Conservation (phyloP, 1,140 invertebrate genomes). For the Dryas iulia region DNA sequence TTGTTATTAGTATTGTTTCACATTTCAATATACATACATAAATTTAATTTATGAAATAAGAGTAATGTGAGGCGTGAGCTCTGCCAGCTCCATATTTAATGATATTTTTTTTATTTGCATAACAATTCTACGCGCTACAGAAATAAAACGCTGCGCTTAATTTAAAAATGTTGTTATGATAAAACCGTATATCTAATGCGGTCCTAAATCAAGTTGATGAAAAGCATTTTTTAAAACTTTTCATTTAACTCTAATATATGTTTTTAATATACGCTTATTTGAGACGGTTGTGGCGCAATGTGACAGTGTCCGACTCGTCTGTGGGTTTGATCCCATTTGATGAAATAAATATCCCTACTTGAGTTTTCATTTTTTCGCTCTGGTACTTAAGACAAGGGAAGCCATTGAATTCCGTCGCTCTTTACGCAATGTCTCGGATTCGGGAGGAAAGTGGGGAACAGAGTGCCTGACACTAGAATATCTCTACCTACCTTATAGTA, state of each 20-base stretch:
- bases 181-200: neutral
- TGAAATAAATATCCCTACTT: no score
- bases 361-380: no score
- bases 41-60: neutral
- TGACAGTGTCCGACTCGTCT: no score
- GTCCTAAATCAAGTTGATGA: neutral
- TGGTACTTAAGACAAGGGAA: no score
- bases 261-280: neutral
- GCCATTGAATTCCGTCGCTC: no score
- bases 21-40: neutral
- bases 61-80: neutral
- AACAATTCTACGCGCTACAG: neutral
- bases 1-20: no score
- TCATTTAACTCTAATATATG: neutral
- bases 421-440: no score
- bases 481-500: no score
- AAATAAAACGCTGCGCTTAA: neutral
- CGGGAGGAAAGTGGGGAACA: no score
- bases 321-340: no score
- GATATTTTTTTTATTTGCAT: conserved; percentile 1
- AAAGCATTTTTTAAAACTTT: neutral
- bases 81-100: neutral
- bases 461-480: no score
- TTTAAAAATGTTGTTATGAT: neutral
- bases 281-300: no score